Conservation (phyloP, 2,888 invertebrate species). For the Elgonia sp. region DNA sequence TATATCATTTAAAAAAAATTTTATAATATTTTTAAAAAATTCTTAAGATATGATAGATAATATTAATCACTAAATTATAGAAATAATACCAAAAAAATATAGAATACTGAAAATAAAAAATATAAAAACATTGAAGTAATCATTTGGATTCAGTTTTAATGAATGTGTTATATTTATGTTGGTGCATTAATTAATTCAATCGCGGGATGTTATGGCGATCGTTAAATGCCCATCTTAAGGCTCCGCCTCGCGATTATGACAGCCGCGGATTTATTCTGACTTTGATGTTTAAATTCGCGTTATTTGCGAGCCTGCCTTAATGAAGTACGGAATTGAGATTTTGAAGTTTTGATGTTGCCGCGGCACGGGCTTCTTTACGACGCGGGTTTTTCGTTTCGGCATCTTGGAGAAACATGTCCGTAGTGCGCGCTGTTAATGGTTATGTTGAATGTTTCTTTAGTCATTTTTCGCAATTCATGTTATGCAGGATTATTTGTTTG, state of each 20-base stretch:
- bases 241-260: slow-evolving; percentile 55
- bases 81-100: no score
- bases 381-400: slow-evolving; percentile 3
- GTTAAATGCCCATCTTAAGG: slow-evolving; percentile 63
- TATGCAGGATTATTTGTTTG: neutral
- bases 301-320: slow-evolving; percentile 51
- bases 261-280: slow-evolving; percentile 52
- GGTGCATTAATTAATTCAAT: slow-evolving; percentile 69
- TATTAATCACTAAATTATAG: no score
- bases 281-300: slow-evolving; percentile 65
- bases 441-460: neutral
- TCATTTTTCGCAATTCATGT: slow-evolving; percentile 7
- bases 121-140: no score
- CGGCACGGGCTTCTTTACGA: slow-evolving; percentile 25
- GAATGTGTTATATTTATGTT: slow-evolving; percentile 70
- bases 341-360: slow-evolving; percentile 56
- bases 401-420: neutral
- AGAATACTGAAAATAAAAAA: no score
- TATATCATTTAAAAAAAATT: no score
- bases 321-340: slow-evolving; percentile 54
- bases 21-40: no score
- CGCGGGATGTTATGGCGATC: slow-evolving; percentile 60
- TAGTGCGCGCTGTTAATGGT: neutral
- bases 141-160: slow-evolving; percentile 65
- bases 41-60: no score